Base-by-base conservation (phyloP, 1,140 invertebrate species). In the Drosophila bipectinata region DNA sequence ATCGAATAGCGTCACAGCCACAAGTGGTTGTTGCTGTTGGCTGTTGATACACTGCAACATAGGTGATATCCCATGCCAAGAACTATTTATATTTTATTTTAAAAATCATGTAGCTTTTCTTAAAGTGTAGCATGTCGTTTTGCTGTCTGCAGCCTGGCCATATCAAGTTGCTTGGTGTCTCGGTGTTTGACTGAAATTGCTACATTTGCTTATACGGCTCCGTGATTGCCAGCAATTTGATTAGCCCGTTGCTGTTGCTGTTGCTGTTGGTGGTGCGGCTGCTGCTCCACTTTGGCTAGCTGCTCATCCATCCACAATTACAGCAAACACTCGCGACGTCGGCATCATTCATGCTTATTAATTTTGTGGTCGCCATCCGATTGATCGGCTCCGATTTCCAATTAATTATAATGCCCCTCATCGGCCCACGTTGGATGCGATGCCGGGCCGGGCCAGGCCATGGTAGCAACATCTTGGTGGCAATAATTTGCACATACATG, bases 151-250 rank as follows among this genome's bases (percentile, higher is more conserved):
- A 88, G 59, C 59, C 67, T 41, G 47, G 83, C 62, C 83, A 83
- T 87, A 87, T 87, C 84, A 83, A 83, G 83, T 88, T 88, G 79
- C 83, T 57, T 62, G 72, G 57, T 60, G 63, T 72, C 75, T 82
- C 62, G 72, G 75, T 76, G 72, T 88, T 88, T 88, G 80, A 58
- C 79, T 88, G 64, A 87, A 89, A 88, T 87, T 83, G 79, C 75
- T 71, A 88, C 83, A 83, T 88, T 87, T 88, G 83, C 79, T 87
- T 87, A 90, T 90, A 85, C 85, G 81, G 87, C 69, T 90, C 87
- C 75, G 79, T 90, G 85, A 90, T 81, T 87, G 83, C 83, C 61
- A 87, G 78, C 83, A 77, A 87, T 88, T 85, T 81, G 77, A 90
- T 90, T 90, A 90, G 73, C 77, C 62, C 79, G 77, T 68, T 18